Evolutionary conservation across 2,888 invertebrate genomes (phyloP), one percentile per base, ranked within the genome.

Genomic region (Eustalomyia histrio): DNA sequence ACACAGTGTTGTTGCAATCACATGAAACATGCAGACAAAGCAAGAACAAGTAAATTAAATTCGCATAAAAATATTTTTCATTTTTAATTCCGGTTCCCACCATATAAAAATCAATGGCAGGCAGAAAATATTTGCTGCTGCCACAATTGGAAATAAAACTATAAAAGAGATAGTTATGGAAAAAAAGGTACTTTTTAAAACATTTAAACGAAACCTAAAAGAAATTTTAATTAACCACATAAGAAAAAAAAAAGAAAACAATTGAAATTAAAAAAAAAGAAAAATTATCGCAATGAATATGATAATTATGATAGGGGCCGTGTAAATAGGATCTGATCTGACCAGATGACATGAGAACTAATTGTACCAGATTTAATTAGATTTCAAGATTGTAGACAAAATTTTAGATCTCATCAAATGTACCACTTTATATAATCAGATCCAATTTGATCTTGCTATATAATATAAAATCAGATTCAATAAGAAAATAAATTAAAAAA

Each of bases 1-100:
- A 16, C 69, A 68, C 6, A 47, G 29, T n/a, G n/a, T 7, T 53
- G 43, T 43, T 78, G 71, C 76, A 67, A 76, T 52, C n/a, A 39
- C 29, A 29, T 29, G 16, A 64, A 63, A 43, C 35, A 64, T 17
- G 53, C 58, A 53, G 24, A 50, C 57, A 63, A 69, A 69, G 68
- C 68, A 60, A 69, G 68, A 69, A 76, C 76, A 76, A 76, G 69
- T 69, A 64, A 76, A 76, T 76, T 69, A 52, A 76, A 69, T 63
- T 69, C 63, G 55, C 33, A 63, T 69, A 69, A 76, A 69, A 69
- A 76, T 57, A 47, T 69, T 76, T 57, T n/a, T 76, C 12, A 57
- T 63, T 79, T 75, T 71, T 50, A 75, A 80, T 80, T 80, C 75
- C 79, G 79, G 79, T 80, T 80, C 74, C 67, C 69, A 79, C 52